phyloP scores from a whole-genome alignment of 2,797 vertebrate species.

The Chaetodon trifasciatus region DNA sequence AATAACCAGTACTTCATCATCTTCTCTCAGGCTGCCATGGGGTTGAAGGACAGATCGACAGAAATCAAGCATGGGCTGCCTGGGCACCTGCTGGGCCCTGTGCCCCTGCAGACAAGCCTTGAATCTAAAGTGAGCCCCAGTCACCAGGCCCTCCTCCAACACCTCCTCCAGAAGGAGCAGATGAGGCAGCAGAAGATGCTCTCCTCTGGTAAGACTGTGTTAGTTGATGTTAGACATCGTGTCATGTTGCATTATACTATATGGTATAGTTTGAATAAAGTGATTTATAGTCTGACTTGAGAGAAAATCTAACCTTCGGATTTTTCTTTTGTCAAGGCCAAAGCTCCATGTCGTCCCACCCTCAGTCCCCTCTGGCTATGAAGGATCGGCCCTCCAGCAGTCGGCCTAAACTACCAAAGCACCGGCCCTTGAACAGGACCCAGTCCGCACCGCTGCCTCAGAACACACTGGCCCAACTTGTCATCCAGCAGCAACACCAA shows the following conservation, averaged over 20 bases:
- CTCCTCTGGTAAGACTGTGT: conserved; percentile 87
- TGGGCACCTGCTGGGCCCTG: conserved; percentile 89
- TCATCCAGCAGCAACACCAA: conserved; percentile 99
- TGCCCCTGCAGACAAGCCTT: conserved; percentile 88
- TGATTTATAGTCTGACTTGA: neutral
- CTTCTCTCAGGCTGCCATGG: conserved; percentile 87
- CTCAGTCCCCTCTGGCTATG: conserved; percentile 92
- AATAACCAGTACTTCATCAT: neutral
- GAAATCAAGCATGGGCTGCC: conserved; percentile 91
- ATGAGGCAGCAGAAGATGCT: conserved; percentile 97
- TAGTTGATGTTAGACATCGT: neutral
- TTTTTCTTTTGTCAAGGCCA: conserved; percentile 73
- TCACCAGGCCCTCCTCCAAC: conserved; percentile 97
- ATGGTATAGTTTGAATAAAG: neutral
- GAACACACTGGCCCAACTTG: conserved; percentile 96
- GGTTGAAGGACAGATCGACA: conserved; percentile 91
- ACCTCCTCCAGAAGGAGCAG: conserved; percentile 97
- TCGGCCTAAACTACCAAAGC: conserved; percentile 94
- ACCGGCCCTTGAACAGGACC: conserved; percentile 95
- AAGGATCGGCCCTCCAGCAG: conserved; percentile 91
- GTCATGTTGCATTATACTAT: neutral
- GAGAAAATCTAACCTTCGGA: neutral
- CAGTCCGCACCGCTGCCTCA: conserved; percentile 98
- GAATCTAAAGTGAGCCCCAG: conserved; percentile 96
- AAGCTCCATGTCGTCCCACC: conserved; percentile 90